Evolutionary conservation across 2,888 invertebrate genomes (phyloP).

Genomic region (Conomelus anceps): DNA sequence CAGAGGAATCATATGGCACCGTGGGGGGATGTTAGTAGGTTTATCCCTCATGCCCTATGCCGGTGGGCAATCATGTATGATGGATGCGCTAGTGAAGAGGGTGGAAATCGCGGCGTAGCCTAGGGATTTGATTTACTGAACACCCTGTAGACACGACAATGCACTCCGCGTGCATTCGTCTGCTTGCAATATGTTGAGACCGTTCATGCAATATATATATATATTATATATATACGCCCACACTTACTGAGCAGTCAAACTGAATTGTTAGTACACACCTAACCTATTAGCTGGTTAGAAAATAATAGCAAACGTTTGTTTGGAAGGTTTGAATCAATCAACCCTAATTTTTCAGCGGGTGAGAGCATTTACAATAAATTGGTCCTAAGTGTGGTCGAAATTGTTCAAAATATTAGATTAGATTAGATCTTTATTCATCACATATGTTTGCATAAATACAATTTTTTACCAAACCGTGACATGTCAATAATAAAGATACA

Average conservation of each 20-base stretch:
- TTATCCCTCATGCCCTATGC: not conserved
- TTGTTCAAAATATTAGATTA: no score
- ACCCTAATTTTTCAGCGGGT: not conserved
- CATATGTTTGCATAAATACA: no score
- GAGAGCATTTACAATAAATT: no score
- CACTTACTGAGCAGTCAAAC: not conserved
- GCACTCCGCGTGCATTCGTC: not conserved
- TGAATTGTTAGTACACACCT: not conserved
- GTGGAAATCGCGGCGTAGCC: not conserved
- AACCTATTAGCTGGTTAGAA: not conserved
- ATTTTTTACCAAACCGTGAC: no score
- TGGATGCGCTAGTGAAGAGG: not conserved
- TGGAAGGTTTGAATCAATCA: not conserved
- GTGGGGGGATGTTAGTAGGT: not conserved
- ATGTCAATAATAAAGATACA: no score
- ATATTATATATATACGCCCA: not conserved
- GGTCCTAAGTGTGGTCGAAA: no score
- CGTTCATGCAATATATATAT: not conserved
- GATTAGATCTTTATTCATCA: no score
- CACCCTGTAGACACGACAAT: not conserved
- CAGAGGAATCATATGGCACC: not conserved
- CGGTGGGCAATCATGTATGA: not conserved
- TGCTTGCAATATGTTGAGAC: not conserved
- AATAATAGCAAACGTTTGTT: not conserved
- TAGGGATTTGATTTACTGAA: not conserved